Evolutionary conservation across 2,888 invertebrate species (phyloP).

Genomic region (Acrobasis suavella): DNA sequence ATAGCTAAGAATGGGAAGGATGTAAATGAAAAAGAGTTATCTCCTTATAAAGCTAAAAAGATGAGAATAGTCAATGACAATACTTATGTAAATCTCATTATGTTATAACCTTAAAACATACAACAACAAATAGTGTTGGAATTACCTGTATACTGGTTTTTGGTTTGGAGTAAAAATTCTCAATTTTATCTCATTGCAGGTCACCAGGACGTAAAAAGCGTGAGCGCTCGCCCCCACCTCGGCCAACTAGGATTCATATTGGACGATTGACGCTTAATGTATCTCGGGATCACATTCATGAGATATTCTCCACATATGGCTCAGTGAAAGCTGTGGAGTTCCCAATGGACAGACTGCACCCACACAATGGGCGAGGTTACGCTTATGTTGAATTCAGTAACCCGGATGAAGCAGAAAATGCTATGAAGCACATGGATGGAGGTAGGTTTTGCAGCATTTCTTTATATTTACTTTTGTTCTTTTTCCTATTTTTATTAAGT

Average conservation of each 20-base stretch:
- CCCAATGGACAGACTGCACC: constrained; percentile 93
- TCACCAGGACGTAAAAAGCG: constrained; percentile 86
- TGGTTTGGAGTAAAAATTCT: no score
- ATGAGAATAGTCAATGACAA: no score
- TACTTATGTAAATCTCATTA: no score
- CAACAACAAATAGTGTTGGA: no score
- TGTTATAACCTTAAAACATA: no score
- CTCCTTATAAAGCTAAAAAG: no score
- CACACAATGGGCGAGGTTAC: constrained; percentile 94
- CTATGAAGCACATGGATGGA: constrained; percentile 99
- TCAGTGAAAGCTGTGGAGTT: constrained; percentile 94
- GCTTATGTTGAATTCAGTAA: constrained; percentile 97
- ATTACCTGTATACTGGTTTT: no score
- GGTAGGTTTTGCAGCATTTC: constrained; percentile 77
- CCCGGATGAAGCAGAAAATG: constrained; percentile 98
- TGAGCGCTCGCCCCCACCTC: constrained; percentile 94
- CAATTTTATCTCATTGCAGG: constrained; percentile 47
- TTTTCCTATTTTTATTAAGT: no score
- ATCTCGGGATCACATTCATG: constrained; percentile 92
- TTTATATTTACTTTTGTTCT: background rate
- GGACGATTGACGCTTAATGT: constrained; percentile 96
- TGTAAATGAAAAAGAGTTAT: no score
- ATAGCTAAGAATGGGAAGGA: no score
- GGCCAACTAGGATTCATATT: constrained; percentile 96
- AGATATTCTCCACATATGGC: constrained; percentile 95